Evolutionary conservation across 2,888 invertebrate genomes (phyloP).

Genomic region (Nymphalis c-album): DNA sequence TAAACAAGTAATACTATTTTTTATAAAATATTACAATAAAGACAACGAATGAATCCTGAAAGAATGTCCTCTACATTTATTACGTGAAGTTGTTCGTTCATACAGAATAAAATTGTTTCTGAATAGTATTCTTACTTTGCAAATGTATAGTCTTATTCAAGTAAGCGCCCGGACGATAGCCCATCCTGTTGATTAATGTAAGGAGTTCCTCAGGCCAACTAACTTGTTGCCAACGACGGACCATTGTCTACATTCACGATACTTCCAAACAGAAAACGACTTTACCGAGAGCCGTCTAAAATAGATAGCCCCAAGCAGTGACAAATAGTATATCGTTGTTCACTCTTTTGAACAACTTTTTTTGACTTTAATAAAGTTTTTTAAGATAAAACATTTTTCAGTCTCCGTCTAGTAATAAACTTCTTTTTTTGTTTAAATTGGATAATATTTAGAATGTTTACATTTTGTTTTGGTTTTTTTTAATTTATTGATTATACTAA

Average conservation of each 20-base stretch:
- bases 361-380: slow-evolving; percentile 26
- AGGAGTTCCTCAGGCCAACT: slow-evolving; percentile 54
- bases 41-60: too few relatives aligned
- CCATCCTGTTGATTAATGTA: slow-evolving; percentile 66
- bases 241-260: slow-evolving; percentile 53
- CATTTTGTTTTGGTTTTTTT: too few relatives aligned
- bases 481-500: too few relatives aligned
- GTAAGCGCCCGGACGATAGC: slow-evolving; percentile 48
- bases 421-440: neutral
- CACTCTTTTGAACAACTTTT: slow-evolving; percentile 40
- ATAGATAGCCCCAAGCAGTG: slow-evolving; percentile 50
- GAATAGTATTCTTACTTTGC: slow-evolving; percentile 6
- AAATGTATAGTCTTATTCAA: slow-evolving; percentile 45
- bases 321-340: slow-evolving; percentile 55
- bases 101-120: neutral
- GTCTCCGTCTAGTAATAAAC: neutral
- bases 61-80: too few relatives aligned
- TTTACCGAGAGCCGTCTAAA: slow-evolving; percentile 43
- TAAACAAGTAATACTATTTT: too few relatives aligned
- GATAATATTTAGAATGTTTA: too few relatives aligned
- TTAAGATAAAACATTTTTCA: slow-evolving; percentile 24
- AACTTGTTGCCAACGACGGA: slow-evolving; percentile 65
- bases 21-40: too few relatives aligned
- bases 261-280: slow-evolving; percentile 46
- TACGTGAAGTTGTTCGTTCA: neutral